These are phyloP conservation scores for Himalopsyche japonica DNA, from an alignment of 2,888 invertebrate genomes.

Conservation along the genomic window DNA sequence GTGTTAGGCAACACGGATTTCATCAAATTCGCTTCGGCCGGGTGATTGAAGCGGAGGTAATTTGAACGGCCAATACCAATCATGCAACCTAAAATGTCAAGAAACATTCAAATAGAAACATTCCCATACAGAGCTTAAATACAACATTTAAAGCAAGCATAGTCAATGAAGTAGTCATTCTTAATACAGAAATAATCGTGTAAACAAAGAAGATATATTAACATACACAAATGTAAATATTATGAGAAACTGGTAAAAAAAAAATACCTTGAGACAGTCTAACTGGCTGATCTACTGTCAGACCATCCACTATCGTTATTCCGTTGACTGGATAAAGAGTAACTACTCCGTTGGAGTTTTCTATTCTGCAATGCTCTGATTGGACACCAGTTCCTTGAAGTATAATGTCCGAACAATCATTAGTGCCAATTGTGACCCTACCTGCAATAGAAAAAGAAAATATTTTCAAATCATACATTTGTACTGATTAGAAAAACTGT, in stretches of 20 bases:
- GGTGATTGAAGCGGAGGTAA: conserved; percentile 91
- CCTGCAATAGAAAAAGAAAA: conserved; percentile 60
- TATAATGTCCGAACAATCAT: conserved; percentile 79
- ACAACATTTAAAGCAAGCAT: too few relatives aligned
- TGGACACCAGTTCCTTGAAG: conserved; percentile 86
- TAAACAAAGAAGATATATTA: too few relatives aligned
- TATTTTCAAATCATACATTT: too few relatives aligned
- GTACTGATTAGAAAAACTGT: too few relatives aligned
- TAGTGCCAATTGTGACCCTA: conserved; percentile 78
- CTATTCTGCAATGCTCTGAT: conserved; percentile 83
- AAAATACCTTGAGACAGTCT: conserved; percentile 78
- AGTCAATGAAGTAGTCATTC: too few relatives aligned
- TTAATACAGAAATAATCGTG: too few relatives aligned
- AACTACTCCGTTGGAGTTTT: conserved; percentile 82
- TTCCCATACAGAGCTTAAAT: too few relatives aligned
- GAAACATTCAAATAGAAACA: neutral
- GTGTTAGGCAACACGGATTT: conserved; percentile 79
- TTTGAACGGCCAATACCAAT: conserved; percentile 88
- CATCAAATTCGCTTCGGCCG: conserved; percentile 85
- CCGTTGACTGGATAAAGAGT: conserved; percentile 79
- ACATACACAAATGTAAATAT: too few relatives aligned
- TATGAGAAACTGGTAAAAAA: neutral
- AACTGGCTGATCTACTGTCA: conserved; percentile 70
- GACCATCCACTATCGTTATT: conserved; percentile 74
- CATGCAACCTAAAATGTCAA: conserved; percentile 75